Conservation (phyloP, 2,113 vertebrate genomes). For the Carassius gibelio region DNA sequence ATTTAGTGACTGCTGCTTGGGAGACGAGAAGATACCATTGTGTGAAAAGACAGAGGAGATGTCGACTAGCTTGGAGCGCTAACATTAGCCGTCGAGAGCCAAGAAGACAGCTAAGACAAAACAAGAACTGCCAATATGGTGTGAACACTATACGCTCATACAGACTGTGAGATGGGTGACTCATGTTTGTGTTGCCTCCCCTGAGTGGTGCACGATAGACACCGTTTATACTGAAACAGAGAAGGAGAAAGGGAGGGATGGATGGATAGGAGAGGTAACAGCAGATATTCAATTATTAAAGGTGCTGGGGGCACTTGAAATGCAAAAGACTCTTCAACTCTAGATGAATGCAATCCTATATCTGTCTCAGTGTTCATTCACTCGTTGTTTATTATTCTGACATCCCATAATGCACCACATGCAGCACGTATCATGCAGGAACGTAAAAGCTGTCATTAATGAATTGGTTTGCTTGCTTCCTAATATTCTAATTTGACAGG, state of each 20-base stretch:
- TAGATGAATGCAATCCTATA: constrained; percentile 11
- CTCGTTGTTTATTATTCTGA: constrained; percentile 4
- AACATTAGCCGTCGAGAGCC: not conserved
- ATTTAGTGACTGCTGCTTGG: constrained; percentile 32
- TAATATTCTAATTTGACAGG: constrained; percentile 86
- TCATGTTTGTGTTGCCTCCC: not conserved
- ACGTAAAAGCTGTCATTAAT: constrained; percentile 81
- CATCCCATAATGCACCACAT: constrained; percentile 60
- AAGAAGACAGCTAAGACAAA: constrained; percentile 1
- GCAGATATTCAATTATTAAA: constrained; percentile 70
- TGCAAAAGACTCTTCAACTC: constrained; percentile 60
- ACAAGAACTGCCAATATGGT: not conserved
- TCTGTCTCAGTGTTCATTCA: constrained; percentile 13
- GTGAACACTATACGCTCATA: not conserved
- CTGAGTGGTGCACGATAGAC: constrained; percentile 39
- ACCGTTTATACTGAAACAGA: constrained; percentile 55
- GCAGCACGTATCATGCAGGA: not conserved
- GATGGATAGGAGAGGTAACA: constrained; percentile 48
- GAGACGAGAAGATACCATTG: constrained; percentile 11
- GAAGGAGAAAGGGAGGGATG: constrained; percentile 52
- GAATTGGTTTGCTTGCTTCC: constrained; percentile 79
- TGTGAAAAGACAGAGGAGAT: constrained; percentile 18
- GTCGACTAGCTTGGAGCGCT: not conserved
- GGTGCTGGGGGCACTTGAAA: constrained; percentile 60
- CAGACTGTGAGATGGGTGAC: not conserved